These are phyloP conservation scores for Amblyjoppa fuscipennis DNA, from an alignment of 2,888 invertebrate species.

Conservation along the genomic window DNA sequence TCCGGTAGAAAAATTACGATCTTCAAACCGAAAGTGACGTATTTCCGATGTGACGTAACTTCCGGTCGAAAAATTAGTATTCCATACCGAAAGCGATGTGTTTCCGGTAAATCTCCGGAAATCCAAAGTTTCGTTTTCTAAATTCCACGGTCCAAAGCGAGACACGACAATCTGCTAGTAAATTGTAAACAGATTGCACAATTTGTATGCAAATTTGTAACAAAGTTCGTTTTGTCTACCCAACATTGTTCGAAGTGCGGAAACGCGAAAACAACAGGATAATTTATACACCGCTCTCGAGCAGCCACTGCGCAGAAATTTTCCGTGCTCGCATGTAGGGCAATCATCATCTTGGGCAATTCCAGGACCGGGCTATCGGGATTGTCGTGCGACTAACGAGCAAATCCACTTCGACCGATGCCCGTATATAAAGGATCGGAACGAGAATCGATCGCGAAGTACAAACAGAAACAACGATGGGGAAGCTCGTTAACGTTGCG, in stretches of 20 bases:
- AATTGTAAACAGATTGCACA: neutral
- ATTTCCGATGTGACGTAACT: too few species aligned
- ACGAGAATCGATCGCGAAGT: neutral
- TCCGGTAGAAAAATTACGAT: too few species aligned
- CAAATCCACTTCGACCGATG: constrained; percentile 10
- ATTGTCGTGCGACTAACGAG: constrained; percentile 76
- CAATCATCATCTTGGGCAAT: constrained; percentile 34
- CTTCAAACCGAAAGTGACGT: too few species aligned
- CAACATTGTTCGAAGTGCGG: neutral
- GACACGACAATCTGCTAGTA: too few species aligned
- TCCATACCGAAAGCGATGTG: too few species aligned
- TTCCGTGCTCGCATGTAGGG: constrained; percentile 28
- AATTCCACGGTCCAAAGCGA: too few species aligned
- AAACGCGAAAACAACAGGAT: neutral
- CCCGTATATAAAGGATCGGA: constrained; percentile 40
- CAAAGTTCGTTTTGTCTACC: too few species aligned
- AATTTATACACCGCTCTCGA: neutral
- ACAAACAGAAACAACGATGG: constrained; percentile 36
- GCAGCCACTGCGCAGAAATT: neutral
- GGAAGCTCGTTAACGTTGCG: constrained; percentile 58
- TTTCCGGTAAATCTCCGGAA: too few species aligned
- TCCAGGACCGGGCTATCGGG: constrained; percentile 8
- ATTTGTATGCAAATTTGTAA: too few species aligned
- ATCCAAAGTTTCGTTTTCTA: too few species aligned
- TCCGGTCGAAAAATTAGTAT: too few species aligned